These are phyloP conservation scores for Steatornis caripensis DNA, from an alignment of 2,113 vertebrate genomes.

Conservation along the genomic window DNA sequence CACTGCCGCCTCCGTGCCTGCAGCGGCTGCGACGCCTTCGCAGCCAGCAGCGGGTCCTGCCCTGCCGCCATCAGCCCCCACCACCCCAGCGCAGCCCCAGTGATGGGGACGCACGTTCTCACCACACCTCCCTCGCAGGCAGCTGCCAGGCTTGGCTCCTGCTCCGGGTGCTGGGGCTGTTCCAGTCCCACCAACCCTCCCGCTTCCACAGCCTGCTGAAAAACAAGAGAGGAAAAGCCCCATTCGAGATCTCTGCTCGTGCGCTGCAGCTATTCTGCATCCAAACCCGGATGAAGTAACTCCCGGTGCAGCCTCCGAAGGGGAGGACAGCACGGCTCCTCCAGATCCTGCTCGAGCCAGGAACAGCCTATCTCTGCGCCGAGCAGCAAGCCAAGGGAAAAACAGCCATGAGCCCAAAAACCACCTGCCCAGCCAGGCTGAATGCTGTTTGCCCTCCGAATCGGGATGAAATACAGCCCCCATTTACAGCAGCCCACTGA, in stretches of 20 bases:
- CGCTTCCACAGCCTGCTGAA: not conserved
- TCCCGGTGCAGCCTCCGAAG: not conserved
- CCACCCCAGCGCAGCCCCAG: not conserved
- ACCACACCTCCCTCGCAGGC: not conserved
- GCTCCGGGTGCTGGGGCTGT: not conserved
- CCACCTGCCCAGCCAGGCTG: not conserved
- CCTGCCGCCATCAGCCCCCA: not conserved
- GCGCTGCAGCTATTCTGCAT: not conserved
- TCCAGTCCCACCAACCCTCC: not conserved
- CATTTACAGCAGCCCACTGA: not conserved
- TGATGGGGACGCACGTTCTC: not conserved
- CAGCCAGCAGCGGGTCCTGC: not conserved
- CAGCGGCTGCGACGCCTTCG: not conserved
- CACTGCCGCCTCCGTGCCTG: not conserved
- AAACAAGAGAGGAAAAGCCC: not conserved
- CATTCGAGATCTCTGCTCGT: fast-evolving
- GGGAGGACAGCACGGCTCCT: not conserved
- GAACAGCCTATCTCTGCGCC: not conserved
- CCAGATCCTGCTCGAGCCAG: not conserved
- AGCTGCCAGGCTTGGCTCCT: not conserved
- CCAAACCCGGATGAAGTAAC: not conserved
- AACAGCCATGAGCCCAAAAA: not conserved
- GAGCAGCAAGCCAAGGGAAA: not conserved
- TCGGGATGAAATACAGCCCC: not conserved
- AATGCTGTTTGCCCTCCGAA: fast-evolving